phyloP scores from a whole-genome alignment of 2,888 invertebrate genomes.

The Eilema depressum region DNA sequence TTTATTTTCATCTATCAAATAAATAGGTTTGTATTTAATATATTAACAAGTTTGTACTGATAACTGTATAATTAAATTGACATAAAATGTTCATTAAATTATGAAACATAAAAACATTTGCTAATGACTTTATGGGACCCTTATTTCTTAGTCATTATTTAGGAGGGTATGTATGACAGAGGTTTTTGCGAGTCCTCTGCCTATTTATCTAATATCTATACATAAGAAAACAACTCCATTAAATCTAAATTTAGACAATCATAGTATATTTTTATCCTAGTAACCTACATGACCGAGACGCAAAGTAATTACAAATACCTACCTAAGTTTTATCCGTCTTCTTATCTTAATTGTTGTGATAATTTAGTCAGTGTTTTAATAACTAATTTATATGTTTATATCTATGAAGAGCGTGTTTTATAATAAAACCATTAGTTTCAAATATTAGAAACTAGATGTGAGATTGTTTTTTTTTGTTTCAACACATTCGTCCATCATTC shows the following conservation, averaged over 20 bases:
- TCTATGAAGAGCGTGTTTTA: conserved; percentile 11
- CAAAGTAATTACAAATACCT: background rate
- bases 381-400: conserved; percentile 5
- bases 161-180: too few species aligned
- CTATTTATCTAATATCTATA: too few species aligned
- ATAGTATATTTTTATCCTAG: background rate
- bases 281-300: background rate
- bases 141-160: too few species aligned
- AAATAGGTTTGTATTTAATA: too few species aligned
- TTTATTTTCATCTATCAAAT: too few species aligned
- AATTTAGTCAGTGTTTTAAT: conserved; percentile 4
- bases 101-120: too few species aligned
- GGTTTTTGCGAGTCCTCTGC: too few species aligned
- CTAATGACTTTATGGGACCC: too few species aligned
- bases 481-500: conserved; percentile 41
- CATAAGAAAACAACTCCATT: background rate
- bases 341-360: conserved; percentile 1
- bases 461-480: conserved; percentile 5
- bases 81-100: too few species aligned
- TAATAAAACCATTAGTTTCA: background rate
- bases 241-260: background rate
- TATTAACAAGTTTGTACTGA: too few species aligned
- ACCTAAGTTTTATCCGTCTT: background rate
- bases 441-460: background rate
- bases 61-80: too few species aligned